Evolutionary conservation across 2,888 invertebrate genomes (phyloP), one percentile per base, ranked within the genome.

Genomic region (Sinhomidia bicolor): DNA sequence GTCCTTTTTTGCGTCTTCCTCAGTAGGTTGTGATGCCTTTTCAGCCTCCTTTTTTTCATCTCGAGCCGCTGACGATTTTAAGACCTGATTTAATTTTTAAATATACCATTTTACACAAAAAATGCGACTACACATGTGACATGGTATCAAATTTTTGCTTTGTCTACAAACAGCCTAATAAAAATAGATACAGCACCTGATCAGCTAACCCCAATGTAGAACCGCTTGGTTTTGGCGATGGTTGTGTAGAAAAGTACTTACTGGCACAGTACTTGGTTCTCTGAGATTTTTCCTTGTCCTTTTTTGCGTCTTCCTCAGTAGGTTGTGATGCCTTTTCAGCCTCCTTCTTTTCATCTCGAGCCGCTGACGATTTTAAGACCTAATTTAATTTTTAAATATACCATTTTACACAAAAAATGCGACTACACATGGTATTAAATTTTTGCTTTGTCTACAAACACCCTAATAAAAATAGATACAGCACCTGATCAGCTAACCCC

Each of bases 211-310:
- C 89, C 60, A 41, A 23, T 29, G 74, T 26, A 32, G 47, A 84
- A 20, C 71, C 76, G 26, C 82, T 54, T 4, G 79, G 23, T 36
- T 89, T 83, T 0, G 84, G 54, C 3, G 89, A 74, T 6, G 83
- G 85, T 14, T 85, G 84, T 9, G 83, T 60, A 10, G 80, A 41
- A 32, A 29, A 89, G 12, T 29, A 62, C 47, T 79, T 71, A 5
- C 14, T 47, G 74, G 9, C 20, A n/a, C n/a, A n/a, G n/a, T n/a
- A n/a, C n/a, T n/a, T n/a, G n/a, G n/a, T n/a, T n/a, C 23, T 51
- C n/a, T 14, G 62, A 62, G 17, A 1, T 81, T 95, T 95, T 92
- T 96, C 95, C 93, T 96, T 95, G 92, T 95, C 95, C 92, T 96
- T 94, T 36, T 92, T 93, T 26, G 94, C 93, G 81, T 95, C 95